A percentile compares a stretch with the other conserved stretches of the same genome.
Conservation (phyloP, 2,797 vertebrate genomes). For the Champsocephalus gunnari region DNA sequence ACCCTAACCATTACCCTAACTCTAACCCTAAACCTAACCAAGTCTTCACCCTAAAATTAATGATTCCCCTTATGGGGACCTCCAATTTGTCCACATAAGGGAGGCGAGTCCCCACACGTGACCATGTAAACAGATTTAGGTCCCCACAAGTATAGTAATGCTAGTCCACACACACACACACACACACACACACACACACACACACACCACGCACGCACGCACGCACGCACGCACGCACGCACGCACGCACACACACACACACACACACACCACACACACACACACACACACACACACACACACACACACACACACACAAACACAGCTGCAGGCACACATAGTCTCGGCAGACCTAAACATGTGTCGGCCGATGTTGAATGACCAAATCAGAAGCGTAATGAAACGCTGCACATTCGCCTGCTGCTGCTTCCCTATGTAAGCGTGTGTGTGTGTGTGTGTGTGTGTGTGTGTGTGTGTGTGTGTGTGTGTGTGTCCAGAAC, state of each 20-base stretch:
- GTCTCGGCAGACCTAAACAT: constrained; percentile 50
- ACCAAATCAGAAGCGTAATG: constrained; percentile 76
- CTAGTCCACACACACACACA: background rate
- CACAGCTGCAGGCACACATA: background rate
- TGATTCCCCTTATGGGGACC: too few species aligned
- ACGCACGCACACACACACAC: constrained; percentile 9
- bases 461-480: constrained; percentile 14
- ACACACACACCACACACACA: constrained; percentile 16
- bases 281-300: background rate
- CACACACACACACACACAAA: constrained; percentile 5
- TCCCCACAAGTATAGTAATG: too few species aligned
- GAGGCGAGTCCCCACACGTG: too few species aligned
- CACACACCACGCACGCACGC: constrained; percentile 11
- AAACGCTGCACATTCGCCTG: constrained; percentile 58
- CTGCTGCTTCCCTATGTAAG: constrained; percentile 48
- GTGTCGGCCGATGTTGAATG: constrained; percentile 73
- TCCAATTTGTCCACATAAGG: too few species aligned
- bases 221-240: constrained; percentile 5
- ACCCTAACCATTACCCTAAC: too few species aligned
- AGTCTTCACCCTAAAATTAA: too few species aligned
- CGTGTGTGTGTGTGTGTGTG: background rate
- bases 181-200: background rate
- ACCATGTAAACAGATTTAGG: too few species aligned
- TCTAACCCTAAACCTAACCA: too few species aligned
- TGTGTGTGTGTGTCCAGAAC: constrained; percentile 35